Evolutionary conservation across 2,113 vertebrate species (phyloP), one percentile per base, ranked within the genome.

Genomic region (Clarias macrocephalus): DNA sequence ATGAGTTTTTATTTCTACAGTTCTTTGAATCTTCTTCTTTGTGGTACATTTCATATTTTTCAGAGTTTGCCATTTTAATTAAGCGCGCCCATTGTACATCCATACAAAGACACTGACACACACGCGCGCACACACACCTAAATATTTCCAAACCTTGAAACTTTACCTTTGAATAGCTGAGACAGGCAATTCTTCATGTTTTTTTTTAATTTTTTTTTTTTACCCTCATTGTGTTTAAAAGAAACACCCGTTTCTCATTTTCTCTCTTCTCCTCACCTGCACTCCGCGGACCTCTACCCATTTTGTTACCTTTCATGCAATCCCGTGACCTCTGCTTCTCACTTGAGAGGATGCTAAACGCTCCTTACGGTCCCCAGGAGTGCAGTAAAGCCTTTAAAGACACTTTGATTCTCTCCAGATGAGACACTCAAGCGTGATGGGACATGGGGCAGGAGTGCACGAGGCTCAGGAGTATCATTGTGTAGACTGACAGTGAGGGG

Each of bases 361-460:
- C 37, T 56, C 68, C 82, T 65, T 76, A 87, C 62, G 28, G 59
- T 37, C 13, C 86, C 25, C 80, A 75, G 21, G 86, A 87, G 86
- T 65, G 68, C 70, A 76, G 68, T 63, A 56, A 59, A 63, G 59
- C 59, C 80, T 82, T 87, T 76, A 83, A 75, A 87, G 80, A 75
- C 70, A 76, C 80, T 21, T 48, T 72, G 52, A 87, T 82, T 85
- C 85, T 48, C 77, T 87, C 86, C 52, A 87, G 83, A 89, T 85
- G 76, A 89, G 60, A 52, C 48, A 60, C n/a, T 80, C 19, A 23
- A 56, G 23, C 28, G 30, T 76, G 65, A 82, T 3, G 54, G 63
- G 84, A 85, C 72, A 68, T 42, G 59, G 66, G 87, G 25, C 52
- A 28, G 65, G 83, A 85, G 75, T 73, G 25, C 84, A 70, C 25